Evolutionary conservation across 37 sponge, comb jelly and placozoan species (phyloP).

Genomic region (Beroe ovata): DNA sequence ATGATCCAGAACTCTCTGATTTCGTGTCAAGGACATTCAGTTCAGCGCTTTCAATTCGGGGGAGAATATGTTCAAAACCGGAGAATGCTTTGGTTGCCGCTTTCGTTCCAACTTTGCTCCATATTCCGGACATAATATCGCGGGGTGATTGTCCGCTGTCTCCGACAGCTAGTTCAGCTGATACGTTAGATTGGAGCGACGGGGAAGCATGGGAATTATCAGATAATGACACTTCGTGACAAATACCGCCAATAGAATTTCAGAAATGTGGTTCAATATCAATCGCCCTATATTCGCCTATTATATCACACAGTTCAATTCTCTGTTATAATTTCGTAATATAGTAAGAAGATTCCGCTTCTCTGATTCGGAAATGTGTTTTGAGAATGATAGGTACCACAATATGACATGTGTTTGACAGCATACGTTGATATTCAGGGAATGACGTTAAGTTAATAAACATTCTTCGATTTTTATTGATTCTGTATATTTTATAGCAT

Average conservation of each 20-base stretch:
- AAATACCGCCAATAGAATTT: too few species aligned
- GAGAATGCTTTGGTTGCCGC: neutral
- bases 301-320: too few species aligned
- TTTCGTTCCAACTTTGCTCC: conserved; percentile 1
- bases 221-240: neutral
- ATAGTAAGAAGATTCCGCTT: too few species aligned
- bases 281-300: too few species aligned
- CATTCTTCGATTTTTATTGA: neutral
- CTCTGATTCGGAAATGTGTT: too few species aligned
- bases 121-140: neutral
- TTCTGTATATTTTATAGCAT: neutral
- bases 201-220: neutral
- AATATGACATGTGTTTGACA: too few species aligned
- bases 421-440: too few species aligned
- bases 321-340: too few species aligned
- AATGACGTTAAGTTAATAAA: too few species aligned
- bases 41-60: neutral
- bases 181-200: conserved; percentile 5
- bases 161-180: neutral
- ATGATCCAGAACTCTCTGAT: conserved; percentile 21
- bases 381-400: too few species aligned
- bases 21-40: neutral
- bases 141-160: neutral
- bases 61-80: neutral
- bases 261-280: too few species aligned